Conservation (phyloP, 2,113 vertebrate species). For the Gadus chalcogrammus region DNA sequence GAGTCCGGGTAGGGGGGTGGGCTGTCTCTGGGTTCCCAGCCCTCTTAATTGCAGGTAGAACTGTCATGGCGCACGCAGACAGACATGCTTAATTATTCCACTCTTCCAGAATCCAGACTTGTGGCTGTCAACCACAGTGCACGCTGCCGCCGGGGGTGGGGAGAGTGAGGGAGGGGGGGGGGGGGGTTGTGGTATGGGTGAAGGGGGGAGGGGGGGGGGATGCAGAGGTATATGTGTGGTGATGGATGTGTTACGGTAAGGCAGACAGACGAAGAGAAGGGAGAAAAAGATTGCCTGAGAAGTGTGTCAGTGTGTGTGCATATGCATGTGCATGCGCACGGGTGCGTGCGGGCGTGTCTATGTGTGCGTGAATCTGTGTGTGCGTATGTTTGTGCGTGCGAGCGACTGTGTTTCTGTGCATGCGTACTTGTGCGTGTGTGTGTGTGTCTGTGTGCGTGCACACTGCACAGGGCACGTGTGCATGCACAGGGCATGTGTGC, state of each 20-base stretch:
- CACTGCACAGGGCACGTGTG: background rate
- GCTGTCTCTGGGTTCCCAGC: constrained; percentile 39
- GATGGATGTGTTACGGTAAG: background rate
- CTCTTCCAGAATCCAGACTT: constrained; percentile 61
- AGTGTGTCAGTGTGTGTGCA: background rate
- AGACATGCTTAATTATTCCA: constrained; percentile 73
- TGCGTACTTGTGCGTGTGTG: background rate
- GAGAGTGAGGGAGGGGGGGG: constrained; percentile 9
- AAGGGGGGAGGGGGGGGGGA: constrained; percentile 5
- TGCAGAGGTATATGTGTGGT: background rate
- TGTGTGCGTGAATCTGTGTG: background rate
- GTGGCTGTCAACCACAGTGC: constrained; percentile 66
- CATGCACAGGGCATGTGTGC: background rate
- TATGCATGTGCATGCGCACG: background rate
- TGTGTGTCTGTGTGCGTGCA: constrained; percentile 2
- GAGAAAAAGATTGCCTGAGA: background rate
- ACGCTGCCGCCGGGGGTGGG: constrained; percentile 32
- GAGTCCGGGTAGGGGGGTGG: background rate
- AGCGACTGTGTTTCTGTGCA: background rate
- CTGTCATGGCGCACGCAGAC: constrained; percentile 66
- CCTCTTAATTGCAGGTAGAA: constrained; percentile 70
- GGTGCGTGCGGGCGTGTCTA: background rate
- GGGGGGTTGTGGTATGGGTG: background rate
- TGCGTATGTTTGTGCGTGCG: constrained; percentile 5
- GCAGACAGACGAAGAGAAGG: background rate